Conservation (phyloP, 2,888 invertebrate species). For the Portevinia maculata region DNA sequence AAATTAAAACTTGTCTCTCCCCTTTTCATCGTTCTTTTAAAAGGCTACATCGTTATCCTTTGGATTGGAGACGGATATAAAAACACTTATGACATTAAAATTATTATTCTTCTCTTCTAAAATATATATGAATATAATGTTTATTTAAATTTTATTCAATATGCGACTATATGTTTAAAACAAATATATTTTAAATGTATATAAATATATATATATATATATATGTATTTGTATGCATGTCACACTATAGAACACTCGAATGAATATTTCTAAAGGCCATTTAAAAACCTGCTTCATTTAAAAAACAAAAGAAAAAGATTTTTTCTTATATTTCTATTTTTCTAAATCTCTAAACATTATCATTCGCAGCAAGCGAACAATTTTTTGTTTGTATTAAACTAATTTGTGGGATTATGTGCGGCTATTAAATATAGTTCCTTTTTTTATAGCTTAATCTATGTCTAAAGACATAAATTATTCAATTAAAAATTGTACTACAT, state of each 20-base stretch:
- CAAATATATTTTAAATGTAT: slow-evolving; percentile 22
- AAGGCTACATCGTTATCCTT: slow-evolving; percentile 13
- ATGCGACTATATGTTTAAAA: slow-evolving; percentile 36
- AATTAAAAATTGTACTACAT: slow-evolving; percentile 67
- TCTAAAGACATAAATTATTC: slow-evolving; percentile 58
- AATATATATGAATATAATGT: slow-evolving; percentile 31
- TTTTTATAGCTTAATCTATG: slow-evolving; percentile 49
- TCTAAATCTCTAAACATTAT: slow-evolving; percentile 4
- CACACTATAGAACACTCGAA: slow-evolving; percentile 26
- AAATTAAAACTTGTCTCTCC: too few species aligned
- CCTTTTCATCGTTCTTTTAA: too few species aligned
- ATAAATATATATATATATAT: slow-evolving; percentile 40
- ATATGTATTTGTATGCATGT: too few species aligned
- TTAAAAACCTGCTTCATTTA: slow-evolving; percentile 64
- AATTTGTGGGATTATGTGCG: slow-evolving; percentile 68
- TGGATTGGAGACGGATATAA: slow-evolving; percentile 30
- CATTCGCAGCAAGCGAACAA: neutral
- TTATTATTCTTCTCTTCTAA: slow-evolving; percentile 3
- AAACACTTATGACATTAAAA: slow-evolving; percentile 36
- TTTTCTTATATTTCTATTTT: slow-evolving; percentile 6
- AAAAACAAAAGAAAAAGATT: slow-evolving; percentile 45
- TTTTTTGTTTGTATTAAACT: slow-evolving; percentile 32
- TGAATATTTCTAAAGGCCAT: slow-evolving; percentile 60
- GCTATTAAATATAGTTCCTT: slow-evolving; percentile 70
- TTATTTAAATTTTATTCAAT: slow-evolving; percentile 16